phyloP scores from a whole-genome alignment of 1,140 invertebrate genomes.

The Apis cerana region DNA sequence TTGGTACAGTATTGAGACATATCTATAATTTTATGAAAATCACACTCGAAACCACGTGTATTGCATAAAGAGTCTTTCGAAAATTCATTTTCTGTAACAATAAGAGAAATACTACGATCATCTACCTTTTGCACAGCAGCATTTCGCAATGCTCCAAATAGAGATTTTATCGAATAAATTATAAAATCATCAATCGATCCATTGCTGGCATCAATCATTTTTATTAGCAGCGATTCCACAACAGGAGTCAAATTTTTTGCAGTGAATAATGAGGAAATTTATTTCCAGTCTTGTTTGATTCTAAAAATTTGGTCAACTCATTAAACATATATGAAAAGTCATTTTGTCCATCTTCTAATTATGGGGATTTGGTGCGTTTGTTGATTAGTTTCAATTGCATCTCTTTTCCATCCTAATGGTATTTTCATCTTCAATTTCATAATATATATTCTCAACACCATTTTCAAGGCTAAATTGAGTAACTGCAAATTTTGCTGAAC shows the following conservation, averaged over 20 bases:
- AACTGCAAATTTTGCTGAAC: conserved; percentile 77
- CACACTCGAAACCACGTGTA: conserved; percentile 78
- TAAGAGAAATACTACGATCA: conserved; percentile 62
- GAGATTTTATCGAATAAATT: conserved; percentile 81
- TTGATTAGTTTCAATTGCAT: conserved; percentile 78
- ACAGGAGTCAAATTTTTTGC: not conserved
- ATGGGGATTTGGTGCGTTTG: conserved; percentile 80
- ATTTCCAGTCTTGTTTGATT: conserved; percentile 3
- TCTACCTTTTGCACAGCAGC: conserved; percentile 36
- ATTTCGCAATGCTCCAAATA: conserved; percentile 81
- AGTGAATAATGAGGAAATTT: conserved; percentile 48
- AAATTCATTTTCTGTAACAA: conserved; percentile 78
- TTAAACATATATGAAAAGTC: conserved; percentile 49
- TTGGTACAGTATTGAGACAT: conserved; percentile 79
- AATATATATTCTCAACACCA: conserved; percentile 80
- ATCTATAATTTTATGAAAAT: conserved; percentile 79
- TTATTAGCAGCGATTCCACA: conserved; percentile 40
- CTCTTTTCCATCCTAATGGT: conserved; percentile 80
- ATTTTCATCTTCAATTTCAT: conserved; percentile 81
- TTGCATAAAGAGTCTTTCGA: conserved; percentile 81
- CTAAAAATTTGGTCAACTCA: conserved; percentile 27
- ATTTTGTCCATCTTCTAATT: conserved; percentile 57
- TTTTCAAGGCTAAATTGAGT: conserved; percentile 79
- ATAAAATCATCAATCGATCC: conserved; percentile 70
- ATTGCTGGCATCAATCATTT: not conserved